Conservation (phyloP, 2,797 vertebrate species). For the Peromyscus eremicus region DNA sequence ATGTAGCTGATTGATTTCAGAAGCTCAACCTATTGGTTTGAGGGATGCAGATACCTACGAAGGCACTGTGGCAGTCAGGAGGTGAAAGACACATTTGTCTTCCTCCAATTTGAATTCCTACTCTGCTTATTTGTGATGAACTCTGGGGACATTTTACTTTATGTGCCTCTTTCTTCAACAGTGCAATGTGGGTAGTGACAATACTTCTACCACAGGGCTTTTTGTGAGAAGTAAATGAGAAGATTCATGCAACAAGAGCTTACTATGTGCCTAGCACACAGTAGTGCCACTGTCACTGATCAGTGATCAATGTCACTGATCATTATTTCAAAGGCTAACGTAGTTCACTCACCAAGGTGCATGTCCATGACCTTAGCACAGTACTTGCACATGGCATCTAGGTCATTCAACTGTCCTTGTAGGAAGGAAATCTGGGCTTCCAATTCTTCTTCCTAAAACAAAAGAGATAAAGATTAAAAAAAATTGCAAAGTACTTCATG, state of each 20-base stretch:
- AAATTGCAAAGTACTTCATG: neutral
- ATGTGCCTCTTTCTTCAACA: neutral
- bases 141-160: neutral
- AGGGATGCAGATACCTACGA: slow-evolving; percentile 48
- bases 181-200: neutral
- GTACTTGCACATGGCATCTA: slow-evolving; percentile 99
- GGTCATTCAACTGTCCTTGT: slow-evolving; percentile 98
- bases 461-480: slow-evolving; percentile 60
- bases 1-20: neutral
- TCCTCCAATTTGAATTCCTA: neutral
- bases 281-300: rapidly evolving
- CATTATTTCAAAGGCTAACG: neutral
- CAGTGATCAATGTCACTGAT: no score
- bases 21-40: slow-evolving; percentile 62
- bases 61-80: neutral
- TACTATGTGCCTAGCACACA: neutral
- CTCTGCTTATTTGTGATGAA: neutral
- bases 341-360: slow-evolving; percentile 94
- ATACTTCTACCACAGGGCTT: neutral
- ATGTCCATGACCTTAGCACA: slow-evolving; percentile 98
- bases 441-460: slow-evolving; percentile 95
- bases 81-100: neutral
- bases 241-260: neutral
- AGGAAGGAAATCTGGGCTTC: slow-evolving; percentile 98
- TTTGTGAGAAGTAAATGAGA: neutral